Conservation (phyloP, 2,113 vertebrate genomes). For the Thalassarche chlororhynchos region DNA sequence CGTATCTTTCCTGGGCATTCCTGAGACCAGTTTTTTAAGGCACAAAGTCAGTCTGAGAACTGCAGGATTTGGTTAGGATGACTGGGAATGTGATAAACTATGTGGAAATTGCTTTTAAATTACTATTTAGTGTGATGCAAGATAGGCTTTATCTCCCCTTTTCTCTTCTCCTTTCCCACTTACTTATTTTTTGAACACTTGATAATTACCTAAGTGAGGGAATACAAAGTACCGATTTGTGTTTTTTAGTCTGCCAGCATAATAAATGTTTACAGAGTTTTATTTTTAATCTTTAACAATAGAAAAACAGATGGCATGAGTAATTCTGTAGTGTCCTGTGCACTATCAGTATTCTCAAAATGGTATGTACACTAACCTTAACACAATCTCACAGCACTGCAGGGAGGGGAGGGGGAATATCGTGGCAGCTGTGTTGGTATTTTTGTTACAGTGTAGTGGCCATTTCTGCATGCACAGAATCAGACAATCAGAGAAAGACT, state of each 20-base stretch:
- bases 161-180: neutral
- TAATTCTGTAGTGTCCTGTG: neutral
- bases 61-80: neutral
- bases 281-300: slow-evolving; percentile 38
- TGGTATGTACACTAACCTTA: neutral
- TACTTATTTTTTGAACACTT: neutral
- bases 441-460: neutral
- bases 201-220: slow-evolving; percentile 18
- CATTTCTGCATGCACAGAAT: neutral
- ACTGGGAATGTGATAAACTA: neutral
- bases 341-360: neutral
- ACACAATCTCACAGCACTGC: neutral
- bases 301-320: slow-evolving; percentile 40
- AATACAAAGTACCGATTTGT: neutral
- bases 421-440: neutral
- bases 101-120: slow-evolving; percentile 4
- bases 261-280: neutral
- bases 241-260: slow-evolving; percentile 8
- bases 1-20: neutral
- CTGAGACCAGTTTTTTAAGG: neutral
- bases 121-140: neutral
- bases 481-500: neutral
- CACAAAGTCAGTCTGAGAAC: neutral
- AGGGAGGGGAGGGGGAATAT: neutral
- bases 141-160: neutral